Evolutionary conservation across 1,140 invertebrate species (phyloP).

Genomic region (Zaprionus lachaisei): DNA sequence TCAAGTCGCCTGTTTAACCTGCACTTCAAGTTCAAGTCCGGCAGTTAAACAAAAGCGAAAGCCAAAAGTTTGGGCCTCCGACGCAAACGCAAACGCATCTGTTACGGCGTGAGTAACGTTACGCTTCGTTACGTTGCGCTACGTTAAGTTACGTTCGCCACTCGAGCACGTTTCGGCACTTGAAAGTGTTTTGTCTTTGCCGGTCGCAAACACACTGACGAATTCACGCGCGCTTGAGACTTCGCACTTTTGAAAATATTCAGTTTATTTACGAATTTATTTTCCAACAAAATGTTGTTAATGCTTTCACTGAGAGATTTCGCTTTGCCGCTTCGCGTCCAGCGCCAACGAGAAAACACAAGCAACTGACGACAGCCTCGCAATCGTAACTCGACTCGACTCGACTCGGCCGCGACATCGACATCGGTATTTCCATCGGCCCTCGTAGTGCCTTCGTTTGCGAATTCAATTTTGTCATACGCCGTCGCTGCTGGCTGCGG

Average conservation of each 20-base stretch:
- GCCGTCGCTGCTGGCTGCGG: constrained; percentile 18
- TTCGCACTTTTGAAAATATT: constrained; percentile 30
- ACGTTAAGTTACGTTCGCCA: constrained; percentile 41
- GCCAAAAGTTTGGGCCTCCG: constrained; percentile 53
- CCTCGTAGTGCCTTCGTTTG: constrained; percentile 30
- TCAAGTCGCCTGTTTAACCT: constrained; percentile 59
- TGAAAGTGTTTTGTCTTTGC: constrained; percentile 42
- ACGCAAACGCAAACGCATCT: constrained; percentile 32
- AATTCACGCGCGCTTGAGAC: constrained; percentile 32
- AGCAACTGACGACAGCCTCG: constrained; percentile 66
- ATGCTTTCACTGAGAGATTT: constrained; percentile 33
- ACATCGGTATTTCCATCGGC: constrained; percentile 4
- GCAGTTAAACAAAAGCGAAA: constrained; percentile 52
- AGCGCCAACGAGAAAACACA: constrained; percentile 71
- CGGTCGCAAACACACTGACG: constrained; percentile 17
- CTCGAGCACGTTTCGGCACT: constrained; percentile 74
- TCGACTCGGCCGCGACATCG: constrained; percentile 2
- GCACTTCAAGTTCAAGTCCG: constrained; percentile 50
- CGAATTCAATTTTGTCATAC: constrained; percentile 35
- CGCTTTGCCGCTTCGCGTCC: constrained; percentile 63
- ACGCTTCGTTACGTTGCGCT: constrained; percentile 1
- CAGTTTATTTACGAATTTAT: constrained; percentile 36
- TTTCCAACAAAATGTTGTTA: constrained; percentile 17
- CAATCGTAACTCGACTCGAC: constrained; percentile 14
- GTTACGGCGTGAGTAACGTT: not conserved